Percentiles rank a stretch among this genome's conserved stretches.
Conservation (phyloP, 2,797 vertebrate species). For the Peromyscus eremicus region DNA sequence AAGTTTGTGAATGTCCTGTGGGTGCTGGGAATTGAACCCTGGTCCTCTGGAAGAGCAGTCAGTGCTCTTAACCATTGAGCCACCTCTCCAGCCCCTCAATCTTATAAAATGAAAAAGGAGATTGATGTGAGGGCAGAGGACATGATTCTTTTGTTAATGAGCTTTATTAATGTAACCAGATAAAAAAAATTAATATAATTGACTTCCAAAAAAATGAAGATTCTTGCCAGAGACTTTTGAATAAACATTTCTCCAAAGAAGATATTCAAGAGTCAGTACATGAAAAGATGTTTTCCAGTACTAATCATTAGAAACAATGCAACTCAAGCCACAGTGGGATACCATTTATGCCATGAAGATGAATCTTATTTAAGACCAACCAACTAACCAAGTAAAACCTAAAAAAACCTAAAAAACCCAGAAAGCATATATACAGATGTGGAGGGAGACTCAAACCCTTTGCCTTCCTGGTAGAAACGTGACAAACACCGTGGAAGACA, state of each 20-base stretch:
- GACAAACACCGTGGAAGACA: background rate
- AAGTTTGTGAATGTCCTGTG: background rate
- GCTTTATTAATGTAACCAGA: conserved; percentile 48
- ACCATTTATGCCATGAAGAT: background rate
- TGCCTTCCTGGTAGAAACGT: background rate
- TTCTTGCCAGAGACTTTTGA: background rate
- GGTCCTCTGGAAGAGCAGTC: background rate
- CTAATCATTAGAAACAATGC: background rate
- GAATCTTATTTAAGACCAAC: background rate
- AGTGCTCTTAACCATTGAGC: background rate
- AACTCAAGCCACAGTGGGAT: background rate
- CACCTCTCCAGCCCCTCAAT: background rate
- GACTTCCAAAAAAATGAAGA: background rate
- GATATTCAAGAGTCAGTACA: background rate
- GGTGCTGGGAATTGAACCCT: background rate
- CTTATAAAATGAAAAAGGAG: background rate
- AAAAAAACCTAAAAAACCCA: background rate
- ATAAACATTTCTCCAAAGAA: background rate
- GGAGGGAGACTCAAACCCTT: background rate
- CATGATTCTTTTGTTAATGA: background rate
- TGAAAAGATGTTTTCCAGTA: background rate
- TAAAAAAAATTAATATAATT: background rate
- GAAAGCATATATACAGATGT: background rate
- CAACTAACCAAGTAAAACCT: background rate
- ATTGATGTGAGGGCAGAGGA: background rate